Evolutionary conservation across 2,797 vertebrate species (phyloP), one percentile per base, ranked within the genome.

Genomic region (Scleropages formosus): DNA sequence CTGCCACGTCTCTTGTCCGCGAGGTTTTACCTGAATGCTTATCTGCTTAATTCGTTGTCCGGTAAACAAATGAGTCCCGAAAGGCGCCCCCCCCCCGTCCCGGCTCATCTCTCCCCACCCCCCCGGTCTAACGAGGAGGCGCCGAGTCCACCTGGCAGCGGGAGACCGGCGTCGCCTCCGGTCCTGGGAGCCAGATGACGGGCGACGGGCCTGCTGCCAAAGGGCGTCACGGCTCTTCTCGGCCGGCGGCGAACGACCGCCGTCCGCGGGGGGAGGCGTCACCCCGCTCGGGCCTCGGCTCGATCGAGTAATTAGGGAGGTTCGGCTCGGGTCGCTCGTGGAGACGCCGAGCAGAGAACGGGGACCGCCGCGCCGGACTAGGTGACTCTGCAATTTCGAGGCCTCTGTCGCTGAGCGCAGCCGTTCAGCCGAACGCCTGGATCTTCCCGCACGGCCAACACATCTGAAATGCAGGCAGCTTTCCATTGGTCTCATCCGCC

Each of bases 291-390:
- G 86, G 87, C 80, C 82, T 77, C 80, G 86, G 81, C 85, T 84
- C 86, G 87, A 90, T 91, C 89, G 88, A 89, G 88, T 88, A 90
- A 91, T 91, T 88, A 89, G 85, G 86, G 77, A 83, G 85, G 84
- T 89, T 87, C 83, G 85, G 85, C 88, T 87, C 87, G 83, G 84
- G 85, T 89, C 83, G 86, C 51, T 78, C 73, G 80, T 67, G 59
- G 60, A 79, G 77, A 78, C 59, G 64, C 20, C 18, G 56, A 72
- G 26, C 60, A 20, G 51, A 56, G 31, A 39, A 71, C 20, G n/a
- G 53, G 22, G 71, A 71, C n/a, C n/a, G n/a, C n/a, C n/a, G n/a
- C n/a, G 53, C 12, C n/a, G 53, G 13, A 58, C 6, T n/a, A 12
- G 13, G 53, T 13, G 18, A 12, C 53, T 12, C 12, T 58, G 18